Percentiles rank a stretch among this genome's conserved stretches.
Conservation (phyloP, 2,888 invertebrate species). For the Orchesella flavescens region DNA sequence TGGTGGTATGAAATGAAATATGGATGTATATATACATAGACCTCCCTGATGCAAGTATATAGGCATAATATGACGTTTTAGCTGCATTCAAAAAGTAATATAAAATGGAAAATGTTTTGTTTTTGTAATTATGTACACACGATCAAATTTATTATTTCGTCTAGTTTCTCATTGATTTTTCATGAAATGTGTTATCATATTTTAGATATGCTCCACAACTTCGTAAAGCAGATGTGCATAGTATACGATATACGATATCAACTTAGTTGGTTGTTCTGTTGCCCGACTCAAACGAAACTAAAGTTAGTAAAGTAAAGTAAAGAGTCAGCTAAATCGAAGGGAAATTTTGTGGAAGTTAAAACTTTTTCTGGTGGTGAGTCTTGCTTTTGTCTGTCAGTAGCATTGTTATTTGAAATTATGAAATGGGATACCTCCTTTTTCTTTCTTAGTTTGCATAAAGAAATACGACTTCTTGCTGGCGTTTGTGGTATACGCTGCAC, state of each 20-base stretch:
- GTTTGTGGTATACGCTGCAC: not conserved
- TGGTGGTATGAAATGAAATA: not conserved
- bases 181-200: no score
- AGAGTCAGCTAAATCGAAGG: not conserved
- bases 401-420: not conserved
- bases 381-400: not conserved
- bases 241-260: no score
- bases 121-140: not conserved
- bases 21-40: no score
- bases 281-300: not conserved
- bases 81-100: not conserved
- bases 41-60: not conserved
- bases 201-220: not conserved
- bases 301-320: not conserved
- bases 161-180: no score
- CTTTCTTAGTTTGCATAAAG: not conserved
- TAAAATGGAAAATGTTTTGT: not conserved
- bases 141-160: no score
- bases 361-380: not conserved
- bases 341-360: slow-evolving; percentile 16
- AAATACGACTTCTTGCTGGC: not conserved
- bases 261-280: not conserved
- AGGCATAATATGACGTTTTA: not conserved
- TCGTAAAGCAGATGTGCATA: not conserved
- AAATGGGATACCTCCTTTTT: not conserved